These are phyloP conservation scores for Entelurus aequoreus DNA, from an alignment of 2,113 vertebrate species.

Conservation along the genomic window DNA sequence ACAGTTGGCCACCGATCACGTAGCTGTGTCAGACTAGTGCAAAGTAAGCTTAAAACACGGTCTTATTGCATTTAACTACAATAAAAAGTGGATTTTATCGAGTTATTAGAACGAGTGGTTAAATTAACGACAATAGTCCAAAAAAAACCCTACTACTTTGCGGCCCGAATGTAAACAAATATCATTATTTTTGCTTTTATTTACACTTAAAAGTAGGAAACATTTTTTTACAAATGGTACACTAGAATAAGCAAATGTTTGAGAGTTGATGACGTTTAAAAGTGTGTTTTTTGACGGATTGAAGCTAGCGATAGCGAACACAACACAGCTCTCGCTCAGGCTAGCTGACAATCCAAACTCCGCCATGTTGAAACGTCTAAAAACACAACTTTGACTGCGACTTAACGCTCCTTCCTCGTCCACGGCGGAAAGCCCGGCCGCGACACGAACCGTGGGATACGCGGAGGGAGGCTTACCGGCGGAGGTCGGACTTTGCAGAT, in stretches of 20 bases:
- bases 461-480: slow-evolving; percentile 75
- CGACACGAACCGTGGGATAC: neutral
- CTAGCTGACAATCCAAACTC: slow-evolving; percentile 67
- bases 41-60: no score
- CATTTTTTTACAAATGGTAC: slow-evolving; percentile 4
- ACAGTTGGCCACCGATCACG: no score
- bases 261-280: neutral
- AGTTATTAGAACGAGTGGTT: no score
- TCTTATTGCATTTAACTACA: no score
- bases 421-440: neutral
- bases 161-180: slow-evolving; percentile 43
- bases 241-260: neutral
- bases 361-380: slow-evolving; percentile 85
- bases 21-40: no score
- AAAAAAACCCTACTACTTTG: no score
- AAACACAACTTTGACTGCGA: slow-evolving; percentile 69
- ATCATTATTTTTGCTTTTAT: slow-evolving; percentile 9
- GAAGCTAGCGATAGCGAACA: slow-evolving; percentile 19
- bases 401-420: slow-evolving; percentile 20
- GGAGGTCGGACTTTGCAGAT: slow-evolving; percentile 96
- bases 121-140: no score
- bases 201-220: slow-evolving; percentile 39
- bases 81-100: no score
- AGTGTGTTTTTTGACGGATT: no score
- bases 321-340: slow-evolving; percentile 18